Percentiles rank a stretch among this genome's conserved stretches.
phyloP scores from a whole-genome alignment of 1,140 invertebrate genomes.

The Diorhabda sublineata region DNA sequence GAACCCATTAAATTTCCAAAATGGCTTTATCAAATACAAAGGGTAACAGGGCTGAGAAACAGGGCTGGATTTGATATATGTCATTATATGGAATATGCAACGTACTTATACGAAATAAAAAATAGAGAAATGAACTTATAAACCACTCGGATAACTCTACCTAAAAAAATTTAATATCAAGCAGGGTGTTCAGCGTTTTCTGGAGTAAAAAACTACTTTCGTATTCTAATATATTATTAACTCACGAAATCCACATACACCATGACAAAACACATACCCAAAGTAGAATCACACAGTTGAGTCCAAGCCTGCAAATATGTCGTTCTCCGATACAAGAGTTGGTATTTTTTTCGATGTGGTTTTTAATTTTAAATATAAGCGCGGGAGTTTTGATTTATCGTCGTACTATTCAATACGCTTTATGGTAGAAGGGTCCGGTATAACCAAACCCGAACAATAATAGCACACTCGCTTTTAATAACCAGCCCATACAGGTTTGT shows the following conservation, averaged over 20 bases:
- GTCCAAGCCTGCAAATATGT: slow-evolving; percentile 19
- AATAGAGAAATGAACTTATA: no score
- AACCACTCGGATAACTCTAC: no score
- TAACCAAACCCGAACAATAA: slow-evolving; percentile 28
- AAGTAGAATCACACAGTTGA: no score
- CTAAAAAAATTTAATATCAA: no score
- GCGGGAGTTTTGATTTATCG: slow-evolving; percentile 32
- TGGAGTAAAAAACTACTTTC: no score
- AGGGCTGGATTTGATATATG: background rate
- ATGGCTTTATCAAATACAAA: slow-evolving; percentile 39
- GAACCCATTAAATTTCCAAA: slow-evolving; percentile 37
- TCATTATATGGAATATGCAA: no score
- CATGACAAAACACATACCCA: no score
- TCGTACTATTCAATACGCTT: slow-evolving; percentile 15
- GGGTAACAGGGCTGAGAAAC: slow-evolving; percentile 14
- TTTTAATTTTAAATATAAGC: slow-evolving; percentile 33
- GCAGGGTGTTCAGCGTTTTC: no score
- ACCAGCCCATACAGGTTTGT: slow-evolving; percentile 33
- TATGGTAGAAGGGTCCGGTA: slow-evolving; percentile 24
- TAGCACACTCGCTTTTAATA: slow-evolving; percentile 34
- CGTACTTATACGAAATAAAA: no score
- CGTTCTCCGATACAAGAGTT: slow-evolving; percentile 37
- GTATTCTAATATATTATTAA: no score
- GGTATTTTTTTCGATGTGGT: slow-evolving; percentile 33
- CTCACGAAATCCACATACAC: no score